These are phyloP conservation scores for Perca fluviatilis DNA, from an alignment of 2,113 vertebrate genomes.

Conservation along the genomic window DNA sequence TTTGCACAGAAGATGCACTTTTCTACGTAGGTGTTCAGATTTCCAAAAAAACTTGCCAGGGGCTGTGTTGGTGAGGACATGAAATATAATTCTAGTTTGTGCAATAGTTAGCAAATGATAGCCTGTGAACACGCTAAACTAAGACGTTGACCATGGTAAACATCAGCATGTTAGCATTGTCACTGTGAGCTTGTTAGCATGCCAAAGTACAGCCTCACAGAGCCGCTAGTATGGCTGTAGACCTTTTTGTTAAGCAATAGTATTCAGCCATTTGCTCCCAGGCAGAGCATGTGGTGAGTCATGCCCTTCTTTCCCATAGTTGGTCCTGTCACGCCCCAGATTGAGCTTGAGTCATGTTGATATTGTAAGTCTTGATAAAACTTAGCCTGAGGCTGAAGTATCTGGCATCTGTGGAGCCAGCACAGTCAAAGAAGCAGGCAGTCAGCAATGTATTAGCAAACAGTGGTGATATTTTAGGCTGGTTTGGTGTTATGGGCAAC, in stretches of 20 bases:
- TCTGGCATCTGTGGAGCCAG: background rate
- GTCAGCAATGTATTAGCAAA: background rate
- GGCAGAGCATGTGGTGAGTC: background rate
- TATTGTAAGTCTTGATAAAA: background rate
- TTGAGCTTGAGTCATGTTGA: conserved; percentile 3
- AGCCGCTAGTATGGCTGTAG: too few relatives aligned
- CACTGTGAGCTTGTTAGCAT: too few relatives aligned
- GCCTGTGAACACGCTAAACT: too few relatives aligned
- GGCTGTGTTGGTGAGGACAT: background rate
- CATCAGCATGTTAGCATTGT: background rate
- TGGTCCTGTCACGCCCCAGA: background rate
- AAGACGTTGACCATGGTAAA: too few relatives aligned
- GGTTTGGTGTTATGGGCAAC: background rate
- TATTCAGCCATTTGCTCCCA: background rate
- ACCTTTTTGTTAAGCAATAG: background rate
- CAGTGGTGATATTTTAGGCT: background rate
- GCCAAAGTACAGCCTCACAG: too few relatives aligned
- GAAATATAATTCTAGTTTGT: too few relatives aligned
- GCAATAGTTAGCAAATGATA: too few relatives aligned
- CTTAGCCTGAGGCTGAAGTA: background rate
- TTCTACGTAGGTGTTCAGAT: background rate
- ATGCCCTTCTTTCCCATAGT: background rate
- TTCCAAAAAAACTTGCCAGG: too few relatives aligned
- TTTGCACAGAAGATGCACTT: background rate
- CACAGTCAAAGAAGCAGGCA: background rate